Evolutionary conservation across 2,113 vertebrate genomes (phyloP), one percentile per base, ranked within the genome.

Genomic region (Pycnonotus jocosus): DNA sequence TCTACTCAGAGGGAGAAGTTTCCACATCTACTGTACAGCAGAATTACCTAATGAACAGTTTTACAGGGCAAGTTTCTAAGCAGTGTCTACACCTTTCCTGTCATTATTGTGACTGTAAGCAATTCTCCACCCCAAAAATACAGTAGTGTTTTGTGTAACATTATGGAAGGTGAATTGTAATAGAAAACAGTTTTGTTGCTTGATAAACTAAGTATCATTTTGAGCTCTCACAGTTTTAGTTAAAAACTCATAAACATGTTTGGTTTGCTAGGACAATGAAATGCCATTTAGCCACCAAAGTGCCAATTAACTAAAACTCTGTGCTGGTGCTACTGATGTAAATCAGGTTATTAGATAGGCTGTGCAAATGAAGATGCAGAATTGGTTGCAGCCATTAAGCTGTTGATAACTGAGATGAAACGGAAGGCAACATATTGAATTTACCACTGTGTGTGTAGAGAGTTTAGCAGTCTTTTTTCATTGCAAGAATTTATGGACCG

Each of bases 241-340:
- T 87, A 93, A 92, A 80, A 93, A 31, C 86, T 86, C 78, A 60
- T 88, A 93, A 97, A 91, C 71, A 92, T 2, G 53, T 92, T 96
- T 95, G 57, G 81, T 97, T 96, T 95, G 44, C 90, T 92, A 79
- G 81, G 90, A 95, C 78, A 89, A 87, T 60, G 76, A 92, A 92
- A 90, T 90, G n/a, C 23, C 30, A 58, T 91, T 97, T 95, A 79
- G 81, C 66, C 86, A 90, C 84, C 45, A 68, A 91, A 95, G 80
- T 94, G 71, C 69, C 53, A 95, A 96, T 97, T 97, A 96, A 90
- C 81, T 91, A 93, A 94, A 94, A 88, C 91, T 91, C 83, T 93
- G 19, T 81, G 60, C 74, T 80, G 50, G 31, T 95, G 71, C n/a
- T 92, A 35, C 81, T 79, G 91, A 95, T 84, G 74, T 93, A 95